Base-by-base conservation (phyloP, 2,113 vertebrate species). In the Perca flavescens region DNA sequence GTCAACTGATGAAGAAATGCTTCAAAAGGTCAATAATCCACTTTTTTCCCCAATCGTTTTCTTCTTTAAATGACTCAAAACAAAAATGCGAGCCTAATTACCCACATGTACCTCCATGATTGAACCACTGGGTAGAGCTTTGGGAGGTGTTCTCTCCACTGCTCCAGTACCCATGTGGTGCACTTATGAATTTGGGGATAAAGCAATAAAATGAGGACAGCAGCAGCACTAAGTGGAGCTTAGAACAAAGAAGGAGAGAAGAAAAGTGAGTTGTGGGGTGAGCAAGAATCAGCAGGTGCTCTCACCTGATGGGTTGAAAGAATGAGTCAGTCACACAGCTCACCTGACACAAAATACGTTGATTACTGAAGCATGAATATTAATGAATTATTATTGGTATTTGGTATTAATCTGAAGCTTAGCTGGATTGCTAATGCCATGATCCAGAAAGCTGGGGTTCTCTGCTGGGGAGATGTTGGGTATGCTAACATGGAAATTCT, bases 281-380 rank as follows among this genome's bases (percentile, higher is more conserved):
- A 36, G 60, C 60, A 40, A 73, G 53, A 62, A 66, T 34, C 73
- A 90, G 91, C 86, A 88, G 85, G 85, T 88, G 81, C 17, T 86
- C 77, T 90, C 83, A 84, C 83, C 86, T 83, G 70, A 53, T 60
- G 17, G 19, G 19, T 12, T 71, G 28, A 58, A 61, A 73, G 71
- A 84, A 66, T 13, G 21, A 60, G 21, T 49, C 64, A 7, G 31
- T 61, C 66, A 34, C 36, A 65, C 72, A 57, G 40, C 66, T 54
- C 62, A 62, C 71, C 80, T 68, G 31, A 82, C 62, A 64, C 63
- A 69, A 69, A 77, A 77, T 9, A 52, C 15, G 28, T 49, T 79
- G 82, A 86, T 85, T 73, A 77, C 47, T 2, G 12, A 43, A 19
- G 64, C 68, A 69, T 25, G 78, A 70, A 74, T 74, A 86, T 83